Base-by-base conservation (phyloP, 2,888 invertebrate genomes). In the Rhamnusium bicolor region DNA sequence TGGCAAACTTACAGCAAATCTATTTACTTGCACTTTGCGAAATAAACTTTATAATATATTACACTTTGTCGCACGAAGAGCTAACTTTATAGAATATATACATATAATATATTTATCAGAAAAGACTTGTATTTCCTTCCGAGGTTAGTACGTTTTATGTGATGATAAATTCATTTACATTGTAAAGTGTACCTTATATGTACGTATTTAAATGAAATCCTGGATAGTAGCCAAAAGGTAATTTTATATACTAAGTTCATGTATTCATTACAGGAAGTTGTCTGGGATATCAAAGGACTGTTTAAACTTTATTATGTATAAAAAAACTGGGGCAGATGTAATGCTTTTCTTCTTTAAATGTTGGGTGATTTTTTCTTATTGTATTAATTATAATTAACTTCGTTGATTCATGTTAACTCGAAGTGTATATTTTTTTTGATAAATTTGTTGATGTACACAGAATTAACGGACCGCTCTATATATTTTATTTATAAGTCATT, bases 1-100 rank as follows among this genome's bases (percentile, higher is more conserved):
- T 40, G 40, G 40, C n/a, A 40, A 40, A 40, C n/a, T 6, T n/a
- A n/a, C n/a, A n/a, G 40, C 12, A 40, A 40, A 40, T 4, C n/a
- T 40, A 40, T 4, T 40, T 40, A 40, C 40, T 40, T n/a, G 40
- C 40, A n/a, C n/a, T 40, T n/a, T 40, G 40, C n/a, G 2, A 32
- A 80, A 81, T 71, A 40, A 12, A 56, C 47, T 14, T 24, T 19
- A 10, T 7, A 53, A 62, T 18, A 8, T 65, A 53, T 27, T 53
- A 8, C 51, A 29, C 51, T 16, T 32, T 24, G 32, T 27, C 51
- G 40, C 40, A 61, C 19, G 18, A 47, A 61, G 46, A 12, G 40
- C 40, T 4, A 40, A 12, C 40, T 10, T n/a, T n/a, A n/a, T n/a
- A n/a, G n/a, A n/a, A n/a, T n/a, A n/a, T n/a, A n/a, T n/a, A n/a